Base-by-base conservation (phyloP, 2,113 vertebrate species). In the Orycteropus afer region DNA sequence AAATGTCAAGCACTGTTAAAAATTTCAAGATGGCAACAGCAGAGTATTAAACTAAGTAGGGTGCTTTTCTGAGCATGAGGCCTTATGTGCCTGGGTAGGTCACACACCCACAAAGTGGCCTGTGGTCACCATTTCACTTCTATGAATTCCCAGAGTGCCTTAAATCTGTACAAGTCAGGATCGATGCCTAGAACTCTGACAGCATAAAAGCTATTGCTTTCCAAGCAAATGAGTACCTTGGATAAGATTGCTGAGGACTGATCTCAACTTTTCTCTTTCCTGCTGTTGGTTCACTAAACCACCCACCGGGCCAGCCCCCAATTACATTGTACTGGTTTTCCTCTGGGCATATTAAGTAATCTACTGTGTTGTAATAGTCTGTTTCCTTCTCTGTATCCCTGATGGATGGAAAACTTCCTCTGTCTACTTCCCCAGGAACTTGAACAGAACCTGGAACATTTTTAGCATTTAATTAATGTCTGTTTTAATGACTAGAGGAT, bases 301-400 rank as follows among this genome's bases (percentile, higher is more conserved):
- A 45, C 34, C 22, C 15, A 14, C 0, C 0, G 7, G 4, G 40
- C 37, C 14, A 45, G 45, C 11, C 25, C 23, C 49, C 53, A 53
- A 40, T 37, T 22, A 1, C 18, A 37, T 2, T 12, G 25, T 34
- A 2, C 14, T 25, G 23, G 9, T 55, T 55, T 51, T n/a, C 7
- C 22, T 5, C 0, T 18, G 47, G 42, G 12, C 22, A 2, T 51
- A 37, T 12, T 15, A 4, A 9, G 2, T 17, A 17, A 14, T 25
- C 82, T 32, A 1, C 0, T 32, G 20, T 42, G 22, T n/a, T 23
- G 4, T 13, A 17, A 40, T 1, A 17, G 29, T 11, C 47, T 9
- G 14, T 71, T 17, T 14, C 32, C n/a, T 29, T 59, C 71, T 74
- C 76, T 37, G 84, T 12, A 29, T 8, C 73, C 51, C 61, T 5